phyloP scores from a whole-genome alignment of 2,888 invertebrate genomes.

The Zootermopsis nevadensis region DNA sequence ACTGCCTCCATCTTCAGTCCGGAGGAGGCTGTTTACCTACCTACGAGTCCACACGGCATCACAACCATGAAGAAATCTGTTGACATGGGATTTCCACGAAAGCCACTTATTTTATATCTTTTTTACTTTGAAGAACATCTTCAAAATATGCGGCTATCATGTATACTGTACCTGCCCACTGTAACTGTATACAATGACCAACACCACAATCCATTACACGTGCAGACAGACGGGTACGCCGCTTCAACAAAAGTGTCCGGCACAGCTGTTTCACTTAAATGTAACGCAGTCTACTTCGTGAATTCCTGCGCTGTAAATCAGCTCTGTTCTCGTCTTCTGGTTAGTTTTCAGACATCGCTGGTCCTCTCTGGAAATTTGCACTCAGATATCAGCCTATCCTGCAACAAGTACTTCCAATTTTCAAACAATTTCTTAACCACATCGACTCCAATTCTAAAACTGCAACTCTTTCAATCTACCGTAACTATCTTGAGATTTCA shows the following conservation, averaged over 20 bases:
- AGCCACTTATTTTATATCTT: not conserved
- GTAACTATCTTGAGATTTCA: too few relatives aligned
- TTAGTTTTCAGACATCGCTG: slow-evolving; percentile 18
- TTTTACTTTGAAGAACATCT: not conserved
- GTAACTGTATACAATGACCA: not conserved
- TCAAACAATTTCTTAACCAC: too few relatives aligned
- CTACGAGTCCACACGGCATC: too few relatives aligned
- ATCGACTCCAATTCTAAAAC: too few relatives aligned
- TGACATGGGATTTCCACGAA: not conserved
- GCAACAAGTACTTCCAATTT: not conserved
- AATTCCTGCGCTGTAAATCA: slow-evolving; percentile 1
- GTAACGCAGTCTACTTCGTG: not conserved
- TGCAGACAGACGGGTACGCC: not conserved
- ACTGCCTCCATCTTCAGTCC: too few relatives aligned
- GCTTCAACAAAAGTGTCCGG: not conserved
- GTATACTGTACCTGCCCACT: not conserved
- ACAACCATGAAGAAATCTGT: too few relatives aligned
- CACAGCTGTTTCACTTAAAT: not conserved
- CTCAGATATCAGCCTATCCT: slow-evolving; percentile 21
- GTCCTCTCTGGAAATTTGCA: slow-evolving; percentile 28
- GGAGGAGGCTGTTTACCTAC: too few relatives aligned
- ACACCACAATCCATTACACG: not conserved
- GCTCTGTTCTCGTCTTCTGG: not conserved
- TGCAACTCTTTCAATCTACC: too few relatives aligned
- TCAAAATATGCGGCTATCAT: not conserved